Percentiles rank a stretch among this genome's conserved stretches.
Evolutionary conservation across 2,113 vertebrate species (phyloP).

Genomic region (Propithecus coquereli): DNA sequence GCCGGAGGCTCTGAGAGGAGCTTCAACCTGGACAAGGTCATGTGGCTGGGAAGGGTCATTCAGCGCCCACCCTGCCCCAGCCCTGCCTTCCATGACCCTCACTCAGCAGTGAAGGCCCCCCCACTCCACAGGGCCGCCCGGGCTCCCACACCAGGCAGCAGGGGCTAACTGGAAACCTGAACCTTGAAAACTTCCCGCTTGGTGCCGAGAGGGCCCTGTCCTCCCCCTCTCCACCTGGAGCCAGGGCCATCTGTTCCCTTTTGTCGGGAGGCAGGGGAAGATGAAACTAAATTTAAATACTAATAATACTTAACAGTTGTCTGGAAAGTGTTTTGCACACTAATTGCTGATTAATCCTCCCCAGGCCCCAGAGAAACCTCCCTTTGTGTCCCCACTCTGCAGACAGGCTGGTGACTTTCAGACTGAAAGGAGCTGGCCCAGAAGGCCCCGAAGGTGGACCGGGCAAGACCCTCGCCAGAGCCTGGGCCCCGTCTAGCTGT

Average conservation of each 20-base stretch:
- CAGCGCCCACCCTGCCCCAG: not conserved
- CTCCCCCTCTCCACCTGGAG: conserved; percentile 54
- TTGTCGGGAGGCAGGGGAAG: conserved; percentile 49
- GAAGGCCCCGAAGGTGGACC: not conserved
- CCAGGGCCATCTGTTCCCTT: conserved; percentile 73
- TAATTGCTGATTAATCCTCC: conserved; percentile 70
- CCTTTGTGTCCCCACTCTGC: conserved; percentile 26
- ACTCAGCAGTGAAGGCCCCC: not conserved
- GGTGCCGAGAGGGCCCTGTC: not conserved
- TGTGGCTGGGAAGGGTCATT: not conserved
- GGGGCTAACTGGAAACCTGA: conserved; percentile 15
- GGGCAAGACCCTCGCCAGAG: not conserved
- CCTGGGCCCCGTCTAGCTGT: not conserved
- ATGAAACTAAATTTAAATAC: conserved; percentile 74
- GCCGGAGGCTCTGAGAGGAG: not conserved
- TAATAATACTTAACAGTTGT: conserved; percentile 73
- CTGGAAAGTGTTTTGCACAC: conserved; percentile 66
- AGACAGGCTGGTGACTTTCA: conserved; percentile 24
- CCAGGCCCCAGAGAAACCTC: conserved; percentile 38
- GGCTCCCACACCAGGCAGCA: not conserved
- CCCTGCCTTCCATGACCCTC: not conserved
- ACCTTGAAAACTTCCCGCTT: not conserved
- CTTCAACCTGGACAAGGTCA: not conserved
- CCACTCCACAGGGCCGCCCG: fast-evolving
- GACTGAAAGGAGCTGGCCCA: not conserved